Conservation (phyloP, 2,888 invertebrate species). For the Folsomia candida region DNA sequence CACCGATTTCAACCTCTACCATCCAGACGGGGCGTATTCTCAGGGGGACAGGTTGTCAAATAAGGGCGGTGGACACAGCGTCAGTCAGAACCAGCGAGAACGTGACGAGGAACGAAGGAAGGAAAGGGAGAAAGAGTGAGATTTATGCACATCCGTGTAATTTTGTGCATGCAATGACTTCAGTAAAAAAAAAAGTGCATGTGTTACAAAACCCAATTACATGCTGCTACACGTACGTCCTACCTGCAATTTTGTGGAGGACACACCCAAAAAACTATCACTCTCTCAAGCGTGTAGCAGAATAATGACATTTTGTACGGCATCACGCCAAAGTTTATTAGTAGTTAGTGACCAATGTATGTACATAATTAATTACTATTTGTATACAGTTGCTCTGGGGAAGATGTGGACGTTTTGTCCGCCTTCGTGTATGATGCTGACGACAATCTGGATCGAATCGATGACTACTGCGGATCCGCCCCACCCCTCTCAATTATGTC, state of each 20-base stretch:
- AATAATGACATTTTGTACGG: neutral
- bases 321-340: too few relatives aligned
- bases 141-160: too few relatives aligned
- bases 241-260: too few relatives aligned
- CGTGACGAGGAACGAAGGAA: slow-evolving; percentile 16
- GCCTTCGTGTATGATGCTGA: slow-evolving; percentile 75
- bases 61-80: neutral
- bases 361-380: neutral
- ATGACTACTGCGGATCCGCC: slow-evolving; percentile 79
- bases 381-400: slow-evolving; percentile 67
- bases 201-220: too few relatives aligned
- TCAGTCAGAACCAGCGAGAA: slow-evolving; percentile 9
- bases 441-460: slow-evolving; percentile 73
- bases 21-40: slow-evolving; percentile 55
- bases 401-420: slow-evolving; percentile 67
- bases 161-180: too few relatives aligned
- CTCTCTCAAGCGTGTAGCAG: neutral
- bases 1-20: slow-evolving; percentile 77
- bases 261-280: too few relatives aligned
- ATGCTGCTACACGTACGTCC: too few relatives aligned
- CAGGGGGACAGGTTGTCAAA: slow-evolving; percentile 23
- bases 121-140: slow-evolving; percentile 19
- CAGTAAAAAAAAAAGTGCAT: too few relatives aligned
- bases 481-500: slow-evolving; percentile 90
- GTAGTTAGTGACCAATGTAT: too few relatives aligned